Conservation (phyloP, 2,888 invertebrate genomes). For the Merodon equestris region DNA sequence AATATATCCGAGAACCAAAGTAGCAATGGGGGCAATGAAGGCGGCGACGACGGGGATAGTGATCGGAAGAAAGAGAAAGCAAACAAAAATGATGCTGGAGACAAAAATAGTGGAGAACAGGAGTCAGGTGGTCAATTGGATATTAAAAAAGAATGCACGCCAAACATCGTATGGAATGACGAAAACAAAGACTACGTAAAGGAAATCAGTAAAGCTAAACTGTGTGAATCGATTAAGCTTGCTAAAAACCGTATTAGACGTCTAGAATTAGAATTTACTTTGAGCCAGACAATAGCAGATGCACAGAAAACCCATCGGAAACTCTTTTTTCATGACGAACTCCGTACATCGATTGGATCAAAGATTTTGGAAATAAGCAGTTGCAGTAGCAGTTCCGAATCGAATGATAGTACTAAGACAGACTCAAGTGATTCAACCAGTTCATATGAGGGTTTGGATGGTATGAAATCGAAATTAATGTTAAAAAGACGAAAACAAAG, state of each 20-base stretch:
- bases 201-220: conserved; percentile 37
- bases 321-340: conserved; percentile 73
- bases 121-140: not conserved
- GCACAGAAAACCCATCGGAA: conserved; percentile 70
- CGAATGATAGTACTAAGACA: conserved; percentile 29
- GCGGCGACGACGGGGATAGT: conserved; percentile 15
- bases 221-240: conserved; percentile 32
- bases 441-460: conserved; percentile 1
- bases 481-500: conserved; percentile 25
- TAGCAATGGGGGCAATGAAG: conserved; percentile 48
- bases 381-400: conserved; percentile 67
- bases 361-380: conserved; percentile 73
- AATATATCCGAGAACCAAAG: conserved; percentile 13
- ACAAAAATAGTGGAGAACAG: not conserved
- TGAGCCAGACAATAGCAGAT: conserved; percentile 40
- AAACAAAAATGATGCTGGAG: not conserved
- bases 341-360: conserved; percentile 61
- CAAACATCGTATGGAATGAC: not conserved
- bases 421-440: conserved; percentile 6
- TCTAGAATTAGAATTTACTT: conserved; percentile 21
- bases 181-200: not conserved
- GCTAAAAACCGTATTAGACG: conserved; percentile 33
- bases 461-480: not conserved
- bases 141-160: not conserved
- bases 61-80: not conserved